A percentile compares a stretch with the other conserved stretches of the same genome.
phyloP scores from a whole-genome alignment of 2,888 invertebrate genomes.

The Cosmia trapezina region DNA sequence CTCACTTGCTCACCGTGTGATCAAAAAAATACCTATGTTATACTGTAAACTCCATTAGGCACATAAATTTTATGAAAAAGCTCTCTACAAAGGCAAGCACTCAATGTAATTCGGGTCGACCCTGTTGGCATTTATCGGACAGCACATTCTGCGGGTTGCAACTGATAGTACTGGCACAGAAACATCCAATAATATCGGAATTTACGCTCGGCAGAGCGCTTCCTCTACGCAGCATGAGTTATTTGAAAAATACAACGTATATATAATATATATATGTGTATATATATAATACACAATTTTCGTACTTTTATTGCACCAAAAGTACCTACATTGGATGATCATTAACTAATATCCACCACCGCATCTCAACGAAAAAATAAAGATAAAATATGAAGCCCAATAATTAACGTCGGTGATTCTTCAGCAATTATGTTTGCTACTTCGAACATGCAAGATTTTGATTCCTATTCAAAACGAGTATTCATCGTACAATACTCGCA shows the following conservation, averaged over 20 bases:
- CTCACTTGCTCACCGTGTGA: too few species aligned
- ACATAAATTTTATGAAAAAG: neutral
- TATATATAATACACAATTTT: too few species aligned
- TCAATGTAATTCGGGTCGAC: neutral
- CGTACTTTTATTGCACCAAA: neutral
- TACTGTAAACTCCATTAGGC: neutral
- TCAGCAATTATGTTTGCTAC: neutral
- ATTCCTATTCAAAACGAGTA: slow-evolving; percentile 12
- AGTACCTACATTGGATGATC: neutral
- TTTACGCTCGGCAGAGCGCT: neutral
- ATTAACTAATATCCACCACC: neutral
- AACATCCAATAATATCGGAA: neutral
- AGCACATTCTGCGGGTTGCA: slow-evolving; percentile 2
- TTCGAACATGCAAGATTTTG: neutral
- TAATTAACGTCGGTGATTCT: neutral
- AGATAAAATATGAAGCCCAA: neutral
- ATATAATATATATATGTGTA: too few species aligned
- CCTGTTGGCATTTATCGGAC: neutral
- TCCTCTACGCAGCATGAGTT: too few species aligned
- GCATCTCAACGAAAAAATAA: neutral
- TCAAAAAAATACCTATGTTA: too few species aligned
- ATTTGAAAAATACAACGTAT: neutral
- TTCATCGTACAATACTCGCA: neutral
- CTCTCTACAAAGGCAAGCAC: neutral
- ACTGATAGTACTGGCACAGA: slow-evolving; percentile 2